Evolutionary conservation across 2,888 invertebrate species (phyloP).

Genomic region (Desoria tigrina): DNA sequence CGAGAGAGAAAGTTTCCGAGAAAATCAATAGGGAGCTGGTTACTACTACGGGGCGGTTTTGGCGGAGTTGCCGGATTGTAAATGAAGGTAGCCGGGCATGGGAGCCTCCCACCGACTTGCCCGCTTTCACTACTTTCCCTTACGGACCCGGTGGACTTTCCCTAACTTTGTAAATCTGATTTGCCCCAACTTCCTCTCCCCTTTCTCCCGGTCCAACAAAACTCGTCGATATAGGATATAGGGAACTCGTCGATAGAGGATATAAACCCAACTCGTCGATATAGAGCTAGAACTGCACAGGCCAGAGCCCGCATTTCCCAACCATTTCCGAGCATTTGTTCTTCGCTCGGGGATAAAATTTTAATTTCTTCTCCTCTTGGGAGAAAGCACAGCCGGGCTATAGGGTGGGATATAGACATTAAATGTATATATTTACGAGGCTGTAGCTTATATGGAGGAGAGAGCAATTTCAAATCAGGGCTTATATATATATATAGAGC

Average conservation of each 20-base stretch:
- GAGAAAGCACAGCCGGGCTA: conserved; percentile 8
- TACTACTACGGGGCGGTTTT: neutral
- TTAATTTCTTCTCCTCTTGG: conserved; percentile 20
- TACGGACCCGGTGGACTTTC: neutral
- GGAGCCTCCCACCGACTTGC: neutral
- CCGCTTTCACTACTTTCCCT: neutral
- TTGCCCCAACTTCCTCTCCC: neutral
- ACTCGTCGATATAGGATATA: no score
- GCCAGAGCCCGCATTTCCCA: no score
- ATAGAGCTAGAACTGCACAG: no score
- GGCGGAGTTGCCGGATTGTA: conserved; percentile 41
- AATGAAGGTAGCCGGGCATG: conserved; percentile 38
- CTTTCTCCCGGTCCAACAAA: no score
- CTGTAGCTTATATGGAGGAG: conserved; percentile 3
- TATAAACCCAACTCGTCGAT: no score
- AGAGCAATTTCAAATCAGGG: neutral
- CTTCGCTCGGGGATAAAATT: conserved; percentile 21
- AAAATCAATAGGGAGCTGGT: no score
- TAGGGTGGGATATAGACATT: neutral
- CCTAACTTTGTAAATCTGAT: conserved; percentile 9
- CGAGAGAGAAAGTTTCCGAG: neutral
- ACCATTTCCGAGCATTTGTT: conserved; percentile 15
- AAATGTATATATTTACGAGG: neutral
- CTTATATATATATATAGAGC: no score
- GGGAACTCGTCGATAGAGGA: no score